Base-by-base conservation (phyloP, 2,888 invertebrate species). In the Drosophila emarginata region DNA sequence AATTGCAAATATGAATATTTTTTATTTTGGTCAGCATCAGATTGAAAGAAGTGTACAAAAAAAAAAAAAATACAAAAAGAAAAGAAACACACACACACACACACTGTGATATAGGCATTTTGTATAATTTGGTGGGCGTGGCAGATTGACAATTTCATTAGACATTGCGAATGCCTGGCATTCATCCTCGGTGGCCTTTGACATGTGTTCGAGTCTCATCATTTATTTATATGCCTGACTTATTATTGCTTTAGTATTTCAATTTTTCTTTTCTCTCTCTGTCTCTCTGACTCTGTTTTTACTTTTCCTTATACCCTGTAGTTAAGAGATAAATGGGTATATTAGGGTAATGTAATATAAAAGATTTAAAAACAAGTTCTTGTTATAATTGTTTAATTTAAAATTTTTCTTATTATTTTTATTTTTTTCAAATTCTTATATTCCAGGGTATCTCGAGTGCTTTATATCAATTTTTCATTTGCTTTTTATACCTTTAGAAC, bases 191-290 rank as follows among this genome's bases (percentile, higher is more conserved):
- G 40, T 75, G 83, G 69, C 80, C 78, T 76, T 76, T 67, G 73
- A 28, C 70, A 70, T 86, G 78, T 76, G 83, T 70, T 70, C 72
- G 71, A 64, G 61, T 70, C 84, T 78, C 80, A 86, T 81, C 74
- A 81, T 86, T 83, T 80, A 86, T 81, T 83, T 78, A 81, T 86
- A 70, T 70, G 67, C 60, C 70, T 72, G 67, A 60, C 74, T 86
- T 80, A 83, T 80, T 80, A 78, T 83, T 86, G 77, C 72, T 78
- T 45, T 21, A 45, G 45, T 45, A 45, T 45, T 45, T 45, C 45
- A 80, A 71, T 67, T 53, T 72, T 51, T 28, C n/a, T n/a, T n/a
- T n/a, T n/a, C n/a, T n/a, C n/a, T n/a, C n/a, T n/a, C 36, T 12
- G 23, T 23, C 2, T 23, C 23, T 23, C 4, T 23, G 23, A n/a